Evolutionary conservation across 2,113 vertebrate species (phyloP).

Genomic region (Microcebus murinus): DNA sequence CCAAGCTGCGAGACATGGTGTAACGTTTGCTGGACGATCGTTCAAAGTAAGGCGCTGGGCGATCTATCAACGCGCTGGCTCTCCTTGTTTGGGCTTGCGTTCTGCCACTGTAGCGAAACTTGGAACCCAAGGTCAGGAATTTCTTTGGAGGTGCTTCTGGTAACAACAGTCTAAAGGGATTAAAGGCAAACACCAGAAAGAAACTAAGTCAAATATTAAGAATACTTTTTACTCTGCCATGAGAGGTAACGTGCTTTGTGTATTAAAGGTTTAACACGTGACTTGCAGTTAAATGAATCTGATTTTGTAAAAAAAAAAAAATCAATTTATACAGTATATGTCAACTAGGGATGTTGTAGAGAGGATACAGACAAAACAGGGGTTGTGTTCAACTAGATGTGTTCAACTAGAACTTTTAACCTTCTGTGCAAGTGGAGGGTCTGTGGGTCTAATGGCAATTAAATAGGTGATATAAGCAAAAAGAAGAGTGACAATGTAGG

Average conservation of each 20-base stretch:
- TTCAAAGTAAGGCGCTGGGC: conserved; percentile 94
- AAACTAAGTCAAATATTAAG: not conserved
- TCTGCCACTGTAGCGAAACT: conserved; percentile 97
- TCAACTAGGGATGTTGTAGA: not conserved
- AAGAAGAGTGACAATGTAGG: not conserved
- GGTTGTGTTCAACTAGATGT: not conserved
- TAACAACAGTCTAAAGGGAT: conserved; percentile 90
- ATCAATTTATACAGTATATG: not conserved
- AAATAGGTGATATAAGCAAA: not conserved
- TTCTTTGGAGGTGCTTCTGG: conserved; percentile 97
- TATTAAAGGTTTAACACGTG: not conserved
- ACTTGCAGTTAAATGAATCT: not conserved
- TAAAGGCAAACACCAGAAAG: not conserved
- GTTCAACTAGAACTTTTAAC: not conserved
- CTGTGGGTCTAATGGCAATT: not conserved
- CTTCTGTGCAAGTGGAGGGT: not conserved
- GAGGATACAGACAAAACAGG: not conserved
- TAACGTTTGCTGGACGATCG: conserved; percentile 96
- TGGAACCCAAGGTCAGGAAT: conserved; percentile 96
- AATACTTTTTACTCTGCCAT: not conserved
- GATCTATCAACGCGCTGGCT: conserved; percentile 95
- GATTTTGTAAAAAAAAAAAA: not conserved
- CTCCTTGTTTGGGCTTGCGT: conserved; percentile 96
- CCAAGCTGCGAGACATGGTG: conserved; percentile 96
- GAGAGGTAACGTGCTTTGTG: not conserved